Percentiles rank a stretch among this genome's conserved stretches.
These are phyloP conservation scores for Myiotriccus ornatus DNA, from an alignment of 2,797 vertebrate genomes.

Conservation along the genomic window DNA sequence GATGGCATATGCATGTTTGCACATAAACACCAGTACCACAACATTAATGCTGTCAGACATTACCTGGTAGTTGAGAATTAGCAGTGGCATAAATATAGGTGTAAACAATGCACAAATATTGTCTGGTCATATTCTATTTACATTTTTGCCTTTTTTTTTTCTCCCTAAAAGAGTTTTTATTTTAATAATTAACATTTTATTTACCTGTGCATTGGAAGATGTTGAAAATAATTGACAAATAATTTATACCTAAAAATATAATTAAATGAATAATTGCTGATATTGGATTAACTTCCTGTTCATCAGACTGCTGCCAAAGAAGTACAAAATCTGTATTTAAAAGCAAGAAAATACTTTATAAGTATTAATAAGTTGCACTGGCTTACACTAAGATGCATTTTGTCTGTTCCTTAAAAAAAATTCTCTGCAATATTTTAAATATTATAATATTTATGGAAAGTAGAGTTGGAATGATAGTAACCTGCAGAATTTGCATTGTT, in stretches of 20 bases:
- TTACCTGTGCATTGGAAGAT: fast-evolving
- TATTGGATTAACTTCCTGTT: neutral
- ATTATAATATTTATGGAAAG: neutral
- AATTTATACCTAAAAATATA: neutral
- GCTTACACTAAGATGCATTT: neutral
- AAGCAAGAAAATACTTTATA: neutral
- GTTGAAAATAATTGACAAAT: neutral
- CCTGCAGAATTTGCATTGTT: neutral
- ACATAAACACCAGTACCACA: neutral
- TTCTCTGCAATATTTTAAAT: neutral
- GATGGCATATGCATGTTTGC: fast-evolving
- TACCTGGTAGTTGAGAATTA: neutral
- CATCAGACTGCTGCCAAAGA: neutral
- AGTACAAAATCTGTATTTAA: neutral
- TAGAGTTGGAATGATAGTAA: neutral
- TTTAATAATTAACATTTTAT: neutral
- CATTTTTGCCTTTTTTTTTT: neutral
- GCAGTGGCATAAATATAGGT: neutral
- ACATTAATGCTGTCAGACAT: neutral
- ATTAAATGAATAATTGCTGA: neutral
- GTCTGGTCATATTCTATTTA: neutral
- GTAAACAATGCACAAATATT: neutral
- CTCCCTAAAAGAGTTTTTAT: neutral
- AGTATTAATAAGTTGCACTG: neutral
- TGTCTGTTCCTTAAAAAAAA: neutral